Conservation (phyloP, 2,888 invertebrate genomes). For the Sesia bembeciformis region DNA sequence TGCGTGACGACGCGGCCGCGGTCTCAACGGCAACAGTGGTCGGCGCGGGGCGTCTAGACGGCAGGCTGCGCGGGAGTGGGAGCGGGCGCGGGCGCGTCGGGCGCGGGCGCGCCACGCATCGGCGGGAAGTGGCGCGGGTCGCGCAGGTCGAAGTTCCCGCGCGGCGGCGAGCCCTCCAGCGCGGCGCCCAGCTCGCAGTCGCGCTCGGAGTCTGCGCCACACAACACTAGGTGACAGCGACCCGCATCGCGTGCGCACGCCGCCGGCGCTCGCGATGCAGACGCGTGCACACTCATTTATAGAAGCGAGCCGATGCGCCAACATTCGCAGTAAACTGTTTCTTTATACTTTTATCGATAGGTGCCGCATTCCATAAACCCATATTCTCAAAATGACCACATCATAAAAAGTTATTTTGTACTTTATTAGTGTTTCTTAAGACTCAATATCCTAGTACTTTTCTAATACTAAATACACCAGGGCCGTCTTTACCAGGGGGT, state of each 20-base stretch:
- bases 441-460: too few relatives aligned
- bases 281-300: not conserved
- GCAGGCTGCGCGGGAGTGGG: constrained; percentile 9
- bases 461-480: too few relatives aligned
- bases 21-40: not conserved
- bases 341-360: too few relatives aligned
- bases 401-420: too few relatives aligned
- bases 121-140: constrained; percentile 91
- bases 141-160: constrained; percentile 82
- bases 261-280: not conserved
- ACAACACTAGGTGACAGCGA: not conserved
- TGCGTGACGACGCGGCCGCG: not conserved
- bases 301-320: too few relatives aligned
- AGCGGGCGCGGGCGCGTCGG: constrained; percentile 11
- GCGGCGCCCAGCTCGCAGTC: constrained; percentile 83
- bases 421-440: too few relatives aligned
- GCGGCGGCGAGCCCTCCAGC: constrained; percentile 77
- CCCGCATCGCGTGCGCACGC: constrained; percentile 1
- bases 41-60: constrained; percentile 9
- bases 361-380: too few relatives aligned
- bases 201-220: constrained; percentile 80
- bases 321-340: too few relatives aligned
- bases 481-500: too few relatives aligned
- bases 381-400: too few relatives aligned
- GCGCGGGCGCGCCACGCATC: constrained; percentile 68